phyloP scores from a whole-genome alignment of 1,140 invertebrate species.

The Leptinotarsa defecta region DNA sequence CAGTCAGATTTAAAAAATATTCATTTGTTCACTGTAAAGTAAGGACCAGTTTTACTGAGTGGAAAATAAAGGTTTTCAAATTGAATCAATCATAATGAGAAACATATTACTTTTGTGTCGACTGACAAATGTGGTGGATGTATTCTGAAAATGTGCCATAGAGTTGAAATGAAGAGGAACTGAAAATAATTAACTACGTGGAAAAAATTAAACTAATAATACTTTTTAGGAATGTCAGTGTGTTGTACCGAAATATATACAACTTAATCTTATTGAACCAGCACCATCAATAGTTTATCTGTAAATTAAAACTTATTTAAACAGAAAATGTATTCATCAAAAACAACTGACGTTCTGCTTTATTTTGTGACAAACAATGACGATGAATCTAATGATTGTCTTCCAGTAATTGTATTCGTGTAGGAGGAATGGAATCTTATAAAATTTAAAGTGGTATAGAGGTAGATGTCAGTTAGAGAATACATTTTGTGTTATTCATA shows the following conservation, averaged over 20 bases:
- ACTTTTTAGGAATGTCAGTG: constrained; percentile 55
- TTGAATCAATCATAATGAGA: background rate
- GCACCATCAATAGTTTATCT: constrained; percentile 46
- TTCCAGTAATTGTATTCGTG: too few relatives aligned
- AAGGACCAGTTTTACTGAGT: too few relatives aligned
- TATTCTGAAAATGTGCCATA: constrained; percentile 6
- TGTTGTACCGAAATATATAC: constrained; percentile 45
- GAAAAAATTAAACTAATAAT: constrained; percentile 49
- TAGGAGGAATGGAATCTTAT: too few relatives aligned
- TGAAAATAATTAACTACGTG: constrained; percentile 32
- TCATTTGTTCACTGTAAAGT: too few relatives aligned
- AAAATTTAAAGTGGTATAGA: too few relatives aligned
- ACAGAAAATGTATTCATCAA: background rate
- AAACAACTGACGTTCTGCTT: background rate
- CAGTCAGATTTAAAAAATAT: background rate
- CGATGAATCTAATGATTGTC: too few relatives aligned
- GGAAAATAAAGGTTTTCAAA: too few relatives aligned
- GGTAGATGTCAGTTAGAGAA: too few relatives aligned
- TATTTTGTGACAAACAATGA: background rate
- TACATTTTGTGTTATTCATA: too few relatives aligned
- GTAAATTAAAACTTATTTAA: constrained; percentile 12
- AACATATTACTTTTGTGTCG: background rate
- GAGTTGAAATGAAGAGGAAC: constrained; percentile 35
- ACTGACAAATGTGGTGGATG: background rate
- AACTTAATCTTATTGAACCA: constrained; percentile 52